phyloP scores from a whole-genome alignment of 2,113 vertebrate species.

The Columba livia region DNA sequence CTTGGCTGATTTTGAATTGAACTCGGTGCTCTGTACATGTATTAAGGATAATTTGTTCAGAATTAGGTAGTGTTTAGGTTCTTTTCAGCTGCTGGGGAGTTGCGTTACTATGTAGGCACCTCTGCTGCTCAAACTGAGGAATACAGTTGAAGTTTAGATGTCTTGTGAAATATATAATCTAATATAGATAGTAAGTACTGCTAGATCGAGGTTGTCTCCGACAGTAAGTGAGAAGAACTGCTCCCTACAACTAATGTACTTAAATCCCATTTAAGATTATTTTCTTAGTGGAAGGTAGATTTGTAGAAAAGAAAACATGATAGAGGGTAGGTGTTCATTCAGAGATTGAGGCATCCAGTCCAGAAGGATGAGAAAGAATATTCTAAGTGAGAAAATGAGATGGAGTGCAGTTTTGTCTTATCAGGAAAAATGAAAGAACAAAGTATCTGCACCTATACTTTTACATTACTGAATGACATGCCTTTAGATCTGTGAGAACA shows the following conservation, averaged over 20 bases:
- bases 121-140: neutral
- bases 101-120: neutral
- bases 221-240: neutral
- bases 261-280: neutral
- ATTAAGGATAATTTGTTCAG: neutral
- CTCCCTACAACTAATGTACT: neutral
- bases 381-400: neutral
- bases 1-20: neutral
- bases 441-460: neutral
- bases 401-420: neutral
- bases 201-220: neutral
- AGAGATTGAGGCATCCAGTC: neutral
- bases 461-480: neutral
- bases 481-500: neutral
- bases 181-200: neutral
- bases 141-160: neutral
- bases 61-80: neutral
- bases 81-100: neutral
- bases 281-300: neutral
- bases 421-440: neutral
- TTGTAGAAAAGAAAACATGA: neutral
- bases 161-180: neutral
- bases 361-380: neutral
- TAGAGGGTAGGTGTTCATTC: neutral
- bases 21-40: neutral